These are phyloP conservation scores for Enteromius argenteus DNA, from an alignment of 2,797 vertebrate species.

Conservation along the genomic window DNA sequence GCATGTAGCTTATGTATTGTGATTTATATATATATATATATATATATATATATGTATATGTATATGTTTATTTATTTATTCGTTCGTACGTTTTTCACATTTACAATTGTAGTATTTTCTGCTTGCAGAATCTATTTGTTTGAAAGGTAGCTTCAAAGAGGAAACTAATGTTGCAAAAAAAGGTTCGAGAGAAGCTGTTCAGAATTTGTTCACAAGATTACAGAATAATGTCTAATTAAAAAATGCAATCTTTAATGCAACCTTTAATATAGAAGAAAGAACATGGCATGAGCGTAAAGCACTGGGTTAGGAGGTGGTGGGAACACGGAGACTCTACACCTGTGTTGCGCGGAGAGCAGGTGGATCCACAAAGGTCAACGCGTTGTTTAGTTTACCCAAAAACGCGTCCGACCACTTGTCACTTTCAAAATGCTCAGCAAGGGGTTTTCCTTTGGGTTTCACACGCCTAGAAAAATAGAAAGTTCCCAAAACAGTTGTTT, in stretches of 20 bases:
- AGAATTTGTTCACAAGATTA: neutral
- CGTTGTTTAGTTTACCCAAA: conserved; percentile 44
- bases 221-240: neutral
- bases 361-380: conserved; percentile 64
- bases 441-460: conserved; percentile 26
- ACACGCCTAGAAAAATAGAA: conserved; percentile 38
- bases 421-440: conserved; percentile 46
- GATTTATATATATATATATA: neutral
- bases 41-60: neutral
- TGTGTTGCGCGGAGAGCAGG: conserved; percentile 62
- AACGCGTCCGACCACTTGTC: conserved; percentile 53
- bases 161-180: neutral
- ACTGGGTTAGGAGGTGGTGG: conserved; percentile 33
- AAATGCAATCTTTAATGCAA: neutral
- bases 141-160: neutral
- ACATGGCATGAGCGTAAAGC: neutral
- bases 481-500: conserved; percentile 18
- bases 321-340: conserved; percentile 49
- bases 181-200: neutral
- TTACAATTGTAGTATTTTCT: neutral
- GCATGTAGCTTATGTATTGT: neutral
- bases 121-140: neutral
- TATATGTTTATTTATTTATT: neutral
- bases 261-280: neutral
- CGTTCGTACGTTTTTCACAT: neutral